Base-by-base conservation (phyloP, 2,888 invertebrate genomes). In the Eilema sororculum region DNA sequence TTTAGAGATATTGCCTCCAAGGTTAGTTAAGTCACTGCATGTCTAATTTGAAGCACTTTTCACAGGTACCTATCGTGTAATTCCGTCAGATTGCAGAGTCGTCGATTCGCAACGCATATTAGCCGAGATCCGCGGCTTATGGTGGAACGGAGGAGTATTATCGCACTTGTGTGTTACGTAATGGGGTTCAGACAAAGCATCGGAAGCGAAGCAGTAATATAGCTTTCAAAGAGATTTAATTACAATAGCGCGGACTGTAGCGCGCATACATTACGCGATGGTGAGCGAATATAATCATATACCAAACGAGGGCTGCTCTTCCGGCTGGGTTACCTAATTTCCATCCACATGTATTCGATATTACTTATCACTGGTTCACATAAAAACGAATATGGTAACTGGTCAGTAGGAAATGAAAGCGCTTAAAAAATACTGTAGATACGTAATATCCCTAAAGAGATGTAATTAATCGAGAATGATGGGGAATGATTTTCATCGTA, bases 281-380 rank as follows among this genome's bases (percentile, higher is more conserved):
- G 56, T 59, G 58, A 68, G 65, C 46, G 25, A 22, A 68, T 61
- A 58, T 67, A 65, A 60, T 67, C 66, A 25, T 65, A 33, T 3
- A 67, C 28, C 28, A 66, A 81, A 67, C 63, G 75, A 71, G 80
- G 77, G 16, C 78, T 63, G 64, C 70, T 61, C 67, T 74, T 79
- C 80, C 80, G 80, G 82, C 57, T 28, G 41, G 59, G 58, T 69
- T 52, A 65, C 56, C 37, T 22, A 22, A 52, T 57, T 63, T 41
- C 16, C 60, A 33, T 33, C 24, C 20, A 52, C 25, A 33, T 60
- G n/a, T 37, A 46, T 22, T 61, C 13, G 60, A 52, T 56, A 65
- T 52, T 52, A 9, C 52, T n/a, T 52, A 52, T 52, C 52, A n/a
- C 52, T n/a, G 52, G 52, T 52, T n/a, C n/a, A 52, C 52, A 52